phyloP scores from a whole-genome alignment of 2,797 vertebrate genomes.

The Aldrovandia affinis region DNA sequence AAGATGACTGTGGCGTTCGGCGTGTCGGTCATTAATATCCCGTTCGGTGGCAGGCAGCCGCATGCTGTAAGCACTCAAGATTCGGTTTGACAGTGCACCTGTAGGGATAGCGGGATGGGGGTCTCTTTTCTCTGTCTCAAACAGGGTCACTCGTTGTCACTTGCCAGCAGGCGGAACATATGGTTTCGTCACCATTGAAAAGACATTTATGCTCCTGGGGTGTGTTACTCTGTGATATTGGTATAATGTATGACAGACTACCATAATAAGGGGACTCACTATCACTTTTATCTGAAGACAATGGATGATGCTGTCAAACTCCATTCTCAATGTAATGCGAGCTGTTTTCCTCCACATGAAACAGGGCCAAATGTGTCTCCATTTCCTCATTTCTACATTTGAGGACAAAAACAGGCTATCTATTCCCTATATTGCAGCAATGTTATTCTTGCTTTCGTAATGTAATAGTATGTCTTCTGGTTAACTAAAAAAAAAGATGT shows the following conservation, averaged over 20 bases:
- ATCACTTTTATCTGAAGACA: slow-evolving; percentile 27
- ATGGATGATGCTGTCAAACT: slow-evolving; percentile 31
- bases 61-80: slow-evolving; percentile 21
- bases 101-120: slow-evolving; percentile 42
- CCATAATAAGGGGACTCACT: slow-evolving; percentile 19
- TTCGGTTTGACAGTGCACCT: slow-evolving; percentile 31
- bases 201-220: slow-evolving; percentile 23
- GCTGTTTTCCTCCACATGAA: slow-evolving; percentile 17
- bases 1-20: slow-evolving; percentile 38
- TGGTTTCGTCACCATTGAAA: slow-evolving; percentile 45
- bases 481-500: not conserved
- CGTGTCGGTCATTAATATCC: slow-evolving; percentile 46
- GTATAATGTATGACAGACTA: slow-evolving; percentile 20
- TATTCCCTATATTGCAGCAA: not conserved
- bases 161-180: slow-evolving; percentile 45
- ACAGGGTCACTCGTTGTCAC: slow-evolving; percentile 47
- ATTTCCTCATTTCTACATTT: not conserved
- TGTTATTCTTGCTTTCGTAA: not conserved
- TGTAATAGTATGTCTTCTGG: not conserved
- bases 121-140: slow-evolving; percentile 21
- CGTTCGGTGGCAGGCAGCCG: slow-evolving; percentile 32
- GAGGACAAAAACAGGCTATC: not conserved
- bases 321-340: slow-evolving; percentile 15
- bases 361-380: not conserved
- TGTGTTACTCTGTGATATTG: slow-evolving; percentile 20